Evolutionary conservation across 1,140 invertebrate genomes (phyloP).

Genomic region (Macrotrachela quadricornifera): DNA sequence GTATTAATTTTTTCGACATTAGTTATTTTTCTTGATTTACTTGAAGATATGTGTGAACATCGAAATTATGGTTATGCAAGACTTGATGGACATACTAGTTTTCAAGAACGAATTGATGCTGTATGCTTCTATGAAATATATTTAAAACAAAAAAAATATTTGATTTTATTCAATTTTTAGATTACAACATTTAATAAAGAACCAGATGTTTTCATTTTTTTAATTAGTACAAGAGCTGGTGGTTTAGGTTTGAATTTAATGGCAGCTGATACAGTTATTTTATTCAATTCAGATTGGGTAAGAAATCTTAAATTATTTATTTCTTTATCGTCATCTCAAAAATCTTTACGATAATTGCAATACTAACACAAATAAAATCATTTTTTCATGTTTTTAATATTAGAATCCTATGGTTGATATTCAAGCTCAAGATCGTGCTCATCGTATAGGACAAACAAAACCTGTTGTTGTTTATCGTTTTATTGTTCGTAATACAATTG

Average conservation of each 20-base stretch:
- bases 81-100: slow-evolving; percentile 88
- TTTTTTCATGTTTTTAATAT: not conserved
- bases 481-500: slow-evolving; percentile 44
- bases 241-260: slow-evolving; percentile 61
- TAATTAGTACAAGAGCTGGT: slow-evolving; percentile 89
- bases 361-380: too few relatives aligned
- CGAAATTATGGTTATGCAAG: slow-evolving; percentile 68
- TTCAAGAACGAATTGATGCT: slow-evolving; percentile 86
- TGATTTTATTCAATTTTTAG: too few relatives aligned
- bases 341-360: too few relatives aligned
- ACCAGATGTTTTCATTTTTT: slow-evolving; percentile 89
- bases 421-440: slow-evolving; percentile 53
- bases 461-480: slow-evolving; percentile 45
- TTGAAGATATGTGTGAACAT: slow-evolving; percentile 73
- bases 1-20: slow-evolving; percentile 89
- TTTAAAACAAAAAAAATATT: too few relatives aligned
- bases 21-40: slow-evolving; percentile 83
- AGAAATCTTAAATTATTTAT: too few relatives aligned
- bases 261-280: slow-evolving; percentile 95
- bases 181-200: slow-evolving; percentile 44
- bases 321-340: too few relatives aligned
- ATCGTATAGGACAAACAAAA: slow-evolving; percentile 54
- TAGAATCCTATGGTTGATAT: slow-evolving; percentile 87
- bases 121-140: slow-evolving; percentile 45
- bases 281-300: slow-evolving; percentile 92